Percentiles rank a stretch among this genome's conserved stretches.
Evolutionary conservation across 2,113 vertebrate genomes (phyloP).

Genomic region (Bubalus kerabau): DNA sequence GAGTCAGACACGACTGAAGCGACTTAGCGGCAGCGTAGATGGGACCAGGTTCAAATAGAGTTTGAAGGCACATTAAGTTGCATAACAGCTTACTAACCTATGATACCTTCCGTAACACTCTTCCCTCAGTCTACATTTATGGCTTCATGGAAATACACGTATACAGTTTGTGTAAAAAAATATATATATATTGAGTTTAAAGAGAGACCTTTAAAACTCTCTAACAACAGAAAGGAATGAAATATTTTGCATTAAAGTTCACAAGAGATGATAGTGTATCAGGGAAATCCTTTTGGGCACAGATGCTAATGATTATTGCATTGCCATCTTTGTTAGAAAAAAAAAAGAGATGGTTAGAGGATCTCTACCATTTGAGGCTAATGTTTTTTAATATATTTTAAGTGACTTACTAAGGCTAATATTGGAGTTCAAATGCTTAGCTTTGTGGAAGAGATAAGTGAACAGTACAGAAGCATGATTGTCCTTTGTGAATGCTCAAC

Average conservation of each 20-base stretch:
- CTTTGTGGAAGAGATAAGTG: neutral
- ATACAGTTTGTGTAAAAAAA: neutral
- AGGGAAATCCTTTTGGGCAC: neutral
- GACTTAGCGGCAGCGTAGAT: neutral
- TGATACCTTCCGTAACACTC: neutral
- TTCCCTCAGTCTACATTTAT: neutral
- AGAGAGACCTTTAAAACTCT: neutral
- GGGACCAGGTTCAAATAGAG: neutral
- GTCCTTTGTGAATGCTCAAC: neutral
- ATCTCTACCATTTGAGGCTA: neutral
- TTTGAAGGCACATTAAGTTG: neutral
- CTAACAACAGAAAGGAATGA: neutral
- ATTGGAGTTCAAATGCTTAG: neutral
- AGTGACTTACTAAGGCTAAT: neutral
- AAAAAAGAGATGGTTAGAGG: neutral
- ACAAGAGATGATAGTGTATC: neutral
- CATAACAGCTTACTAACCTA: neutral
- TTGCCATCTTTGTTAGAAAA: neutral
- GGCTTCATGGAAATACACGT: neutral
- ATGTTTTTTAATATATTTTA: neutral
- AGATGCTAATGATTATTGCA: neutral
- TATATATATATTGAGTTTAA: neutral
- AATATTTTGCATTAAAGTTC: neutral
- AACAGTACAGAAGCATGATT: neutral
- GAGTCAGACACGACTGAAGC: too few species aligned